Evolutionary conservation across 2,888 invertebrate genomes (phyloP), one percentile per base, ranked within the genome.

Genomic region (Sepiola atlantica): DNA sequence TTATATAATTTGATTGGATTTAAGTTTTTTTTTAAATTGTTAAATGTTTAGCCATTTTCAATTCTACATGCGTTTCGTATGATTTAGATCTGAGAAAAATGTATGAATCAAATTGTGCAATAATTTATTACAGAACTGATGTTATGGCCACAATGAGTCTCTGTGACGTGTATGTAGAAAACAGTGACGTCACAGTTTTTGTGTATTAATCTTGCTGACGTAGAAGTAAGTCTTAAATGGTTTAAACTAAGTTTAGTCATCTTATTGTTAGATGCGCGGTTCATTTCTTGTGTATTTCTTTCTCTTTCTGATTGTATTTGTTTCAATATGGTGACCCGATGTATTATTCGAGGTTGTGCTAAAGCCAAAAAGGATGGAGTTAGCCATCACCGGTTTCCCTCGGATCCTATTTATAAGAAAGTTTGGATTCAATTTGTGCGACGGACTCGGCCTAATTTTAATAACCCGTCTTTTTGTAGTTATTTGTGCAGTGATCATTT

Each of bases 401-500:
- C 35, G 28, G 54, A 91, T 21, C 35, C n/a, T 54, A n/a, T 77
- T 16, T 77, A 77, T 77, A 77, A 77, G 54, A 35, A 55, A 91
- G n/a, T 55, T 16, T 92, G 45, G 24, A 92, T 92, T 92, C n/a
- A 92, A 35, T 92, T 92, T 92, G 92, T 92, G 2, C 92, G 55
- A n/a, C 45, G 55, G 8, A 92, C 92, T 21, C 35, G 92, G 20
- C 45, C 45, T 54, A 28, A 54, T 92, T 92, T 92, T 32, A 92
- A 45, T 18, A 28, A 4, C 3, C 54, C 92, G 14, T 92, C 92
- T 21, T 55, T 92, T 28, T 91, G 35, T 54, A 91, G 45, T 91
- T 91, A 45, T 54, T 54, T 91, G 45, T 91, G 91, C 45, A 91
- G 91, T 45, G 91, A 91, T 35, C 91, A 91, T 91, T 91, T 91